Conservation (phyloP, 2,113 vertebrate genomes). For the Neodon shergylaensis region DNA sequence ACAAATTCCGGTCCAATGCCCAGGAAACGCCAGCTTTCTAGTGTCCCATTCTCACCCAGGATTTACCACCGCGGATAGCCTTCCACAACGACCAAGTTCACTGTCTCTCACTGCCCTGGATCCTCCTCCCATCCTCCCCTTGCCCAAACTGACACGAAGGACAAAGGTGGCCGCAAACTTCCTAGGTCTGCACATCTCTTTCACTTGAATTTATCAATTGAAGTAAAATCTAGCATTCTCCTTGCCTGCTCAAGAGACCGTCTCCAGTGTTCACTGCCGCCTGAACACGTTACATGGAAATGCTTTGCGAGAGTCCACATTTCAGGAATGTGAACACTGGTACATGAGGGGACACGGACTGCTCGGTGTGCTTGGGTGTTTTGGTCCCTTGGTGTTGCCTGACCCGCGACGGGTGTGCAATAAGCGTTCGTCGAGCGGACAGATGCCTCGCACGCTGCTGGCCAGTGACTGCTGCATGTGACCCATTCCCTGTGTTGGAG, state of each 20-base stretch:
- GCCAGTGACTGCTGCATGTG: background rate
- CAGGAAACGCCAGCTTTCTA: background rate
- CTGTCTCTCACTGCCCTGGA: background rate
- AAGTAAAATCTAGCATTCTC: background rate
- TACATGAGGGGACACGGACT: accelerated
- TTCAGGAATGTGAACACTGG: background rate
- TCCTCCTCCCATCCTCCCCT: background rate
- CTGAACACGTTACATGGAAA: accelerated
- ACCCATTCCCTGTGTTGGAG: too few relatives aligned
- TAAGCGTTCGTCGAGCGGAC: background rate
- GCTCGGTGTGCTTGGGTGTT: too few relatives aligned
- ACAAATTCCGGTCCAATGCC: background rate
- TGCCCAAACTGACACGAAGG: background rate
- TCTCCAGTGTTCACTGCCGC: background rate
- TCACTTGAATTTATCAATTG: background rate
- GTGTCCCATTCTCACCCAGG: background rate
- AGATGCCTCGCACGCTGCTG: background rate
- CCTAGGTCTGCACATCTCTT: background rate
- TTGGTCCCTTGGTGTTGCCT: accelerated
- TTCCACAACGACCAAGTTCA: background rate
- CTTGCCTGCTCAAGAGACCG: background rate
- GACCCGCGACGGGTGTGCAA: accelerated
- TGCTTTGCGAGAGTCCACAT: accelerated
- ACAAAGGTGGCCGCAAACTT: background rate
- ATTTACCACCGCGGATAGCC: background rate